Evolutionary conservation across 2,113 vertebrate species (phyloP), one percentile per base, ranked within the genome.

Genomic region (Sigmodon hispidus): DNA sequence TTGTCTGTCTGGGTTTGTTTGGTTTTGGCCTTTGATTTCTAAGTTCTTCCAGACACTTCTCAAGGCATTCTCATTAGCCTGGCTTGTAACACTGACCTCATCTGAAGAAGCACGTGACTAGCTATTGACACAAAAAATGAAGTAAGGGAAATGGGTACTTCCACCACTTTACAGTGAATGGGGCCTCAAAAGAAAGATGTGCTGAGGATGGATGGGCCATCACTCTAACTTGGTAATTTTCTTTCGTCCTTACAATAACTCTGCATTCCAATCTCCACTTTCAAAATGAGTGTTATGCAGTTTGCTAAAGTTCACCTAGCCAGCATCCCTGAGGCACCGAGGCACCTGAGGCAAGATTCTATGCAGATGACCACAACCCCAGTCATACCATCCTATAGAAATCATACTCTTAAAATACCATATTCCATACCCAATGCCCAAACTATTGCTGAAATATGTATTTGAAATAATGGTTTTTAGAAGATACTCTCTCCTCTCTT

Each of bases 21-120:
- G n/a, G n/a, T n/a, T 86, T 52, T 67, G 95, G 77, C 36, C 52
- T 61, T 50, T 22, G 17, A 73, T 67, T 95, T 85, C 63, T 19
- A 17, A 21, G 0, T 67, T 75, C 84, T 61, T 84, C 45, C 77
- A 73, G 34, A 70, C 24, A 50, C 55, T 65, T 52, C 43, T 40
- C 73, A 48, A 52, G 70, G 43, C 34, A 73, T 26, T 16, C 48
- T 45, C 67, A 34, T 2, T 8, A 24, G 31, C 52, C 40, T 69
- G 5, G 34, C 75, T 45, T 36, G n/a, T 45, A 31, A 57, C 21
- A 10, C 59, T 6, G n/a, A 63, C 76, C 79, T 61, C 77, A 59
- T 89, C 11, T 36, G 79, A 90, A 48, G 8, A 77, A 95, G 31
- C 31, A 55, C 0, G 17, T 26, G 19, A 86, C 48, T 22, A 81